These are phyloP conservation scores for Eucriotettix oculatus DNA, from an alignment of 2,888 invertebrate genomes.

Conservation along the genomic window DNA sequence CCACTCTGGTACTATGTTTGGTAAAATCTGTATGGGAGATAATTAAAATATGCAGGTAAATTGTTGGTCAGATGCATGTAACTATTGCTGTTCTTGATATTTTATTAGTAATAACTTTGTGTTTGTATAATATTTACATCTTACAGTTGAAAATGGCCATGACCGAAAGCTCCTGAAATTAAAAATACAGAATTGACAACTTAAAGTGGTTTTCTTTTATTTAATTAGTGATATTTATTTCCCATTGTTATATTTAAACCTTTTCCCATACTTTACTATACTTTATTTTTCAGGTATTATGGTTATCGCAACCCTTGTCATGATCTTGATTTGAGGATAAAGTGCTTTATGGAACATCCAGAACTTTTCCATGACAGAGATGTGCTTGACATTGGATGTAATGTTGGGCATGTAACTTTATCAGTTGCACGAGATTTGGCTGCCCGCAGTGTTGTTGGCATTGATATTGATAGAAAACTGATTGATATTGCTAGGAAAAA, in stretches of 20 bases:
- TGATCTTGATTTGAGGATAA: constrained; percentile 67
- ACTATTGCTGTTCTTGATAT: no score
- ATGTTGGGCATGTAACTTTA: constrained; percentile 88
- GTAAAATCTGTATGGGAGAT: no score
- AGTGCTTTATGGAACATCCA: constrained; percentile 57
- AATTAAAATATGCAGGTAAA: no score
- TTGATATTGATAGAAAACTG: constrained; percentile 85
- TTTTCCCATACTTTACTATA: not conserved
- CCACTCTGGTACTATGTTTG: no score
- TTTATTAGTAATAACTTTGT: no score
- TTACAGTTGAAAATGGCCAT: no score
- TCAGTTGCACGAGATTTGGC: constrained; percentile 72
- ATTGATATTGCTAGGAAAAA: constrained; percentile 61
- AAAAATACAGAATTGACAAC: no score
- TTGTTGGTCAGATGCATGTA: no score
- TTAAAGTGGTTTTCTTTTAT: no score
- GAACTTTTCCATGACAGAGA: constrained; percentile 80
- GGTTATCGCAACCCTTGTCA: constrained; percentile 79
- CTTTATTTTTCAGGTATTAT: constrained; percentile 53
- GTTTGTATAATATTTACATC: no score
- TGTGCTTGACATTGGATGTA: constrained; percentile 94
- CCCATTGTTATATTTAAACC: not conserved
- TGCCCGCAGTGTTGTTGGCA: constrained; percentile 74
- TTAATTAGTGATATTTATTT: not conserved
- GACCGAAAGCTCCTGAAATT: no score